These are phyloP conservation scores for Microctonus brassicae DNA, from an alignment of 2,888 invertebrate species.

Conservation along the genomic window DNA sequence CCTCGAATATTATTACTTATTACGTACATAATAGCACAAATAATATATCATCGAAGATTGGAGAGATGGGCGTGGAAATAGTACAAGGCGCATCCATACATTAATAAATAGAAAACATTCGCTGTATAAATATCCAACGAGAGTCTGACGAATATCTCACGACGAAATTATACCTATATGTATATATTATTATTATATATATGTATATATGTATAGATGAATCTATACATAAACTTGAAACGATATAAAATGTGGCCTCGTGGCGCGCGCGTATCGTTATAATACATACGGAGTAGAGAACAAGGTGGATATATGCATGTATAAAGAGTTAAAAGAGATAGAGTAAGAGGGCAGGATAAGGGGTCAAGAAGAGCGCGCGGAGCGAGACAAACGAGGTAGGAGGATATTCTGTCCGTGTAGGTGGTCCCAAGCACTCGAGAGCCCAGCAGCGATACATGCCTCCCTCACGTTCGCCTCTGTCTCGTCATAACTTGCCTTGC, in stretches of 20 bases:
- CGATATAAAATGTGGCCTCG: constrained; percentile 9
- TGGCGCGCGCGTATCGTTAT: not conserved
- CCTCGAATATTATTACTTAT: not conserved
- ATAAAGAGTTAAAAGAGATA: not conserved
- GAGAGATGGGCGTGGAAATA: not conserved
- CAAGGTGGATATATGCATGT: not conserved
- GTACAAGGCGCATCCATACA: not conserved
- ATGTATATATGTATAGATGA: not conserved
- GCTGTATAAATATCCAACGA: not conserved
- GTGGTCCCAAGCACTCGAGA: constrained; percentile 38
- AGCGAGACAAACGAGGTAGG: constrained; percentile 39
- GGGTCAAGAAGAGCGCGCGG: constrained; percentile 26
- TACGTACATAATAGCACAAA: not conserved
- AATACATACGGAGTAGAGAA: not conserved
- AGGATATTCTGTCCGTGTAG: constrained; percentile 40
- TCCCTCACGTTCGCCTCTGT: constrained; percentile 18
- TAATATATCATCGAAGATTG: not conserved
- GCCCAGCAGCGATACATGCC: constrained; percentile 27
- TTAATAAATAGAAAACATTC: not conserved
- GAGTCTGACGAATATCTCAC: not conserved
- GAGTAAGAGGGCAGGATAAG: constrained; percentile 3
- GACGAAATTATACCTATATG: not conserved
- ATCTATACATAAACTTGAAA: not conserved
- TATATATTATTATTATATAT: not conserved
- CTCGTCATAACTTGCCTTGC: constrained; percentile 28